These are phyloP conservation scores for Lacanobia oleracea DNA, from an alignment of 2,888 invertebrate species.

Conservation along the genomic window DNA sequence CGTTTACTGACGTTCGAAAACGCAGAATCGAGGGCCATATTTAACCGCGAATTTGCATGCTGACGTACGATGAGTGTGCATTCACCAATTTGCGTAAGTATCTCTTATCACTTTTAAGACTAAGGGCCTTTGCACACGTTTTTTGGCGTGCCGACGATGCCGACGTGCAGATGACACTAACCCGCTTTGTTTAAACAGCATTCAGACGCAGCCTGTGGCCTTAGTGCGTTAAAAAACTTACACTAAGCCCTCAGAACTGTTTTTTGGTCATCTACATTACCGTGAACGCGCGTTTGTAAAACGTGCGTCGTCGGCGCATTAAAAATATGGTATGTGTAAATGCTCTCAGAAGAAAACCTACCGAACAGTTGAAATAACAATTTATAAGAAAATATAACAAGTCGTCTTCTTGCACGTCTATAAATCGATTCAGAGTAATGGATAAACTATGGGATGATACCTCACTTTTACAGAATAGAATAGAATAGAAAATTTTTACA, in stretches of 20 bases:
- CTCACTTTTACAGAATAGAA: constrained; percentile 1
- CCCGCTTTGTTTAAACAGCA: no score
- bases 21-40: constrained; percentile 13
- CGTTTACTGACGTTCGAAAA: constrained; percentile 18
- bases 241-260: no score
- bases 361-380: background rate
- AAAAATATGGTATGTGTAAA: no score
- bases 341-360: background rate
- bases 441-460: background rate
- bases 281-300: no score
- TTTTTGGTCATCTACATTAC: no score
- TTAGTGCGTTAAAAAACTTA: no score
- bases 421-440: constrained; percentile 8
- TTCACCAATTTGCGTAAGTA: constrained; percentile 7
- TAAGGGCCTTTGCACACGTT: background rate
- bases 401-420: background rate
- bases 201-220: no score
- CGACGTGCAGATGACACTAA: no score
- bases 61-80: constrained; percentile 20
- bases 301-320: no score
- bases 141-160: no score
- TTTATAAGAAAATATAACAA: background rate
- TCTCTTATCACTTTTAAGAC: background rate
- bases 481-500: no score
- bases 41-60: background rate